Conservation (phyloP, 2,113 vertebrate species). For the Labeo rohita region DNA sequence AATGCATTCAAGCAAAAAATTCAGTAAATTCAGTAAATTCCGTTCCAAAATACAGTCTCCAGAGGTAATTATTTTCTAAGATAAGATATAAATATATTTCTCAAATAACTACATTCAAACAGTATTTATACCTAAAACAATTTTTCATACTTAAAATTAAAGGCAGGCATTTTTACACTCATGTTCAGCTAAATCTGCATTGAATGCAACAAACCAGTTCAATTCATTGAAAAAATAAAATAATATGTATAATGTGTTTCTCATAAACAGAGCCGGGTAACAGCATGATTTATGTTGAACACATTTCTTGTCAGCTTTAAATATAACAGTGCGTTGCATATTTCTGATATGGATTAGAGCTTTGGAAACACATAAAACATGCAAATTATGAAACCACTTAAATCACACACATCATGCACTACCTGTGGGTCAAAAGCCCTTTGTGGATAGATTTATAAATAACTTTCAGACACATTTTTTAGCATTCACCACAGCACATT, state of each 20-base stretch:
- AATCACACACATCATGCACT: conserved; percentile 7
- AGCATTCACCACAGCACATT: conserved; percentile 18
- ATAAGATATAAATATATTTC: neutral
- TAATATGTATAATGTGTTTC: neutral
- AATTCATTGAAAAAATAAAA: neutral
- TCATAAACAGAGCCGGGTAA: neutral
- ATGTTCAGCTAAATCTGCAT: neutral
- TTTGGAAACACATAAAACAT: neutral
- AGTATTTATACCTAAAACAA: neutral
- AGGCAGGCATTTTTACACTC: neutral
- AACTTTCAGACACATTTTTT: neutral
- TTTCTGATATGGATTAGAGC: neutral
- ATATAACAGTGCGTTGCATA: conserved; percentile 7
- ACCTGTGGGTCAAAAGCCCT: neutral
- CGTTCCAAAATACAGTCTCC: neutral
- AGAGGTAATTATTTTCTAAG: conserved; percentile 1
- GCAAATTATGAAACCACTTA: neutral
- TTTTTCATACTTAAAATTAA: neutral
- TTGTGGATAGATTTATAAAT: neutral
- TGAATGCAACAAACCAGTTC: neutral
- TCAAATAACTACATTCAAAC: neutral
- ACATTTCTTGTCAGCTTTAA: neutral
- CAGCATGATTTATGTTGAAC: neutral
- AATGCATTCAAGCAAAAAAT: conserved; percentile 1
- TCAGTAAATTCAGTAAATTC: no score